These are phyloP conservation scores for Ciconia boyciana DNA, from an alignment of 2,113 vertebrate species.

Conservation along the genomic window DNA sequence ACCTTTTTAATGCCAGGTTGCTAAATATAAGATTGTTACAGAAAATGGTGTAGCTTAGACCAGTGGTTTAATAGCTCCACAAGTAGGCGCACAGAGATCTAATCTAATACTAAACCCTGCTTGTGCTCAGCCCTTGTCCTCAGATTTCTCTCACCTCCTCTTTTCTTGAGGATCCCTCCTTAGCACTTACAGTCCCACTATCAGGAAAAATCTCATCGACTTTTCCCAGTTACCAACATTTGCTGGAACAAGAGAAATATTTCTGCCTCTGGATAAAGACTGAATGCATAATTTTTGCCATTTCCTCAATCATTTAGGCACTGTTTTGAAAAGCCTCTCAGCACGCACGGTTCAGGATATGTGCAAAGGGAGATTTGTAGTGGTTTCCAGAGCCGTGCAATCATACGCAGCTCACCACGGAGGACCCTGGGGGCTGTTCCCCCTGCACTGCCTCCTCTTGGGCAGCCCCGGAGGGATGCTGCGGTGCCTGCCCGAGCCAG, in stretches of 20 bases:
- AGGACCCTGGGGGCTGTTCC: neutral
- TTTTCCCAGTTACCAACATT: neutral
- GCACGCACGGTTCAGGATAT: fast-evolving
- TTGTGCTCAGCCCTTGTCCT: neutral
- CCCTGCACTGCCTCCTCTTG: neutral
- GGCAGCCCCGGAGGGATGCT: neutral
- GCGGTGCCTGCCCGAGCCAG: neutral
- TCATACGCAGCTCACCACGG: fast-evolving
- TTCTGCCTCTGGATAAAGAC: neutral
- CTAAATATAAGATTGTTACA: neutral
- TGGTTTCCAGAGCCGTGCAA: neutral
- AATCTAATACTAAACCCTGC: neutral
- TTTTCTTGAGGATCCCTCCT: neutral
- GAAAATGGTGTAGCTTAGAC: neutral
- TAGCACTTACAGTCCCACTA: neutral
- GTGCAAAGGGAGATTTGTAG: neutral
- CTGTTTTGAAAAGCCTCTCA: neutral
- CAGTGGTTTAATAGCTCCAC: neutral
- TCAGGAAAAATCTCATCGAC: neutral
- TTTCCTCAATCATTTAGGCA: neutral
- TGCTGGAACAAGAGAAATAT: neutral
- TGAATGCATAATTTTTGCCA: neutral
- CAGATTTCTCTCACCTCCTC: neutral
- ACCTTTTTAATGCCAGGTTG: neutral
- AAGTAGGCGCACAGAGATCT: neutral